Evolutionary conservation across 1,140 invertebrate genomes (phyloP), one percentile per base, ranked within the genome.

Genomic region (Drosophila kohkoa): DNA sequence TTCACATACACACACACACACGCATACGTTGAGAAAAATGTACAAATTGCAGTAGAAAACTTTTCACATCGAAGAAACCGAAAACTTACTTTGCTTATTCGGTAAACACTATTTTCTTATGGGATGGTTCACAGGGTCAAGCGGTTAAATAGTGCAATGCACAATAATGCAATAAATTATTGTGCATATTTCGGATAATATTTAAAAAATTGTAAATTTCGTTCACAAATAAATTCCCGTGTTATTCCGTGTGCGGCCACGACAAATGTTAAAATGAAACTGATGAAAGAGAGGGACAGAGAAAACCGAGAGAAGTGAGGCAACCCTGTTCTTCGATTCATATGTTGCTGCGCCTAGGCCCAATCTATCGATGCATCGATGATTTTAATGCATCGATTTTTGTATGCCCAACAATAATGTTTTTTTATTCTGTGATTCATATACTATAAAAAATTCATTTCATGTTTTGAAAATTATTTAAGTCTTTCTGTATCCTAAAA

Each of bases 21-120:
- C 45, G 70, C 71, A 79, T 69, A 83, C 85, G 78, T 90, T 76
- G 77, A 88, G 81, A 89, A 88, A 88, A 88, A 89, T 88, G 81
- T 75, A 75, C 59, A 75, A 79, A 89, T 83, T 88, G 81, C 83
- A 88, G 85, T 83, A 81, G 82, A 88, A 85, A 72, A 89, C 74
- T 88, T 89, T 88, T 88, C 86, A 89, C 79, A 81, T 60, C 71
- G 67, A 55, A 70, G 60, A 73, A 58, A 59, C 38, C 46, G 52
- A 78, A 43, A 35, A 87, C 83, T 72, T 66, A 76, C 74, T 46
- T 71, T 66, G 43, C 35, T 43, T 13, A 10, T 58, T 65, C 52
- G 64, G 45, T 65, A 77, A 64, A 45, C 65, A 25, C 57, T 16
- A 48, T 35, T 46, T 65, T 41, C 8, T 38, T 10, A 38, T 38